Evolutionary conservation across 2,113 vertebrate genomes (phyloP), one percentile per base, ranked within the genome.

Genomic region (Varanus salvator): DNA sequence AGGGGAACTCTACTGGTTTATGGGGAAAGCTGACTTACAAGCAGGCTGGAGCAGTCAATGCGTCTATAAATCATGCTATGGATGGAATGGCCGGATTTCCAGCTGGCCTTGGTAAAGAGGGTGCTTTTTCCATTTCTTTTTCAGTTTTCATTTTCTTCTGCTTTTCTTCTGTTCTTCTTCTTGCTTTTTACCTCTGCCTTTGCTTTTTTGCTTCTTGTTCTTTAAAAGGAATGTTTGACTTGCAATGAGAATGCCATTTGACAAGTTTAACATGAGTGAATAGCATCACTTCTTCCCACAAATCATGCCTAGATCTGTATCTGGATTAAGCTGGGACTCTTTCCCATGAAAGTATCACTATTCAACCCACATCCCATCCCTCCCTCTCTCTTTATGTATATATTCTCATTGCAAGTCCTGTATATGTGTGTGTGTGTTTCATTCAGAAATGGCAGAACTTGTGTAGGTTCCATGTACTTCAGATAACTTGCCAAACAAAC

Each of bases 31-130:
- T 94, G 95, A 95, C 94, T 93, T 92, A 92, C 93, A 96, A 95
- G 96, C 97, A 97, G 97, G 96, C 96, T 96, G 97, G 95, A 96
- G 95, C 94, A 92, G 95, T 96, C 96, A 97, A 97, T 96, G 96
- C 95, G 93, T 96, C 93, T 95, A 94, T 97, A 96, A 97, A 97
- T 97, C 96, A 97, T 94, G 95, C 92, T 95, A 95, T 94, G 95
- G 94, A 96, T 93, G 95, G 96, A 96, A 95, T 97, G 95, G 96
- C 94, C 96, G 91, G 85, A 92, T 93, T 95, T 96, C 94, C 95
- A 96, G 95, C 95, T 96, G 96, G 93, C 94, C 96, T 94, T 95
- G 94, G 93, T 14, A 89, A 95, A 95, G 94, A 57, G 1, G 38
- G 38, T 87, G 14, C 54, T 54, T 54, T 54, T 95, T 96, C 95